These are phyloP conservation scores for Notechis scutatus DNA, from an alignment of 2,113 vertebrate genomes.

Conservation along the genomic window DNA sequence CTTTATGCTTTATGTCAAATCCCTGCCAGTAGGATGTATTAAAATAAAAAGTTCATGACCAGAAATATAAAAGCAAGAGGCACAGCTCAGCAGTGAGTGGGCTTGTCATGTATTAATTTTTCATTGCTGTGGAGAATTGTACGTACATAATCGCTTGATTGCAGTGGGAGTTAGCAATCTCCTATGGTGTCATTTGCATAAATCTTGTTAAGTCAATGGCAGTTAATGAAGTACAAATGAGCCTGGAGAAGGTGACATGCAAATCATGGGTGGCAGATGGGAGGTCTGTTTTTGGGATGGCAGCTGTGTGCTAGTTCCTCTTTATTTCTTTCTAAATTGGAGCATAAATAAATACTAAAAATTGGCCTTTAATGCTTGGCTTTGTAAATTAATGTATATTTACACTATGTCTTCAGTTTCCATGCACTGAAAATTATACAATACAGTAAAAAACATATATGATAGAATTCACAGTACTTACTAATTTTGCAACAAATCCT, in stretches of 20 bases:
- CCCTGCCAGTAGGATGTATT: slow-evolving; percentile 43
- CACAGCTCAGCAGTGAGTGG: slow-evolving; percentile 67
- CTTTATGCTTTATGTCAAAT: slow-evolving; percentile 32
- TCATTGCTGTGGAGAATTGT: slow-evolving; percentile 80
- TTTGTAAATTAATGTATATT: slow-evolving; percentile 28
- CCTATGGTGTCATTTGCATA: slow-evolving; percentile 85
- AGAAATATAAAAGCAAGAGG: slow-evolving; percentile 68
- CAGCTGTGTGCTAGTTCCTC: slow-evolving; percentile 73
- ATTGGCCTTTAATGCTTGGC: slow-evolving; percentile 47
- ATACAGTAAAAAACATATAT: not conserved
- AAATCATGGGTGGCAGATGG: slow-evolving; percentile 86
- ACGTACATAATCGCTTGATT: slow-evolving; percentile 84
- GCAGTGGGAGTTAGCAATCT: slow-evolving; percentile 78
- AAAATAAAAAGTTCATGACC: slow-evolving; percentile 56
- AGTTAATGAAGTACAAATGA: slow-evolving; percentile 92
- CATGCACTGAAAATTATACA: not conserved
- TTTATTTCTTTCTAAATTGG: slow-evolving; percentile 44
- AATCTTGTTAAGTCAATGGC: slow-evolving; percentile 89
- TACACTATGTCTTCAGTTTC: slow-evolving; percentile 28
- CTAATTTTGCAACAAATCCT: not conserved
- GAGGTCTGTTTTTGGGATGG: slow-evolving; percentile 80
- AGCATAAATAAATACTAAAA: slow-evolving; percentile 46
- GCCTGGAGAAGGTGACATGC: slow-evolving; percentile 85
- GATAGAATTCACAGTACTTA: not conserved
- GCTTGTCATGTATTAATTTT: slow-evolving; percentile 81